Evolutionary conservation across 2,888 invertebrate genomes (phyloP).

Genomic region (Drosophila tanythrix): DNA sequence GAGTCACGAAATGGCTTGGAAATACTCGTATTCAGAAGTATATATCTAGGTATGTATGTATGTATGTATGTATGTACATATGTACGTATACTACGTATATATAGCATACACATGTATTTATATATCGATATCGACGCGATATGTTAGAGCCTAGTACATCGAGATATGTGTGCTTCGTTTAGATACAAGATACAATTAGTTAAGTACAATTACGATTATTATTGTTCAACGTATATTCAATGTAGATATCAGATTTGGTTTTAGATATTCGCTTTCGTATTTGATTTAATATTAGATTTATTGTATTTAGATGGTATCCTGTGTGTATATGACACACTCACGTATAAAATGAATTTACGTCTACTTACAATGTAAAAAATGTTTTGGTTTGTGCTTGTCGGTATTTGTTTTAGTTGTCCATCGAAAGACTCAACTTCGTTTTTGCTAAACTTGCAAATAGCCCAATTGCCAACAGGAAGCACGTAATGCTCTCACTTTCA

Average conservation of each 20-base stretch:
- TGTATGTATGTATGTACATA: constrained; percentile 18
- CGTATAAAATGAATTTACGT: constrained; percentile 76
- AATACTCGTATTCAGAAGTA: constrained; percentile 37
- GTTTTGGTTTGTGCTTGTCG: constrained; percentile 55
- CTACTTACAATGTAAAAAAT: constrained; percentile 77
- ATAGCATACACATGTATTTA: constrained; percentile 24
- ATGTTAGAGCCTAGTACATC: constrained; percentile 58
- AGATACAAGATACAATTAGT: constrained; percentile 75
- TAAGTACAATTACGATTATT: constrained; percentile 78
- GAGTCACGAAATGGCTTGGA: constrained; percentile 53
- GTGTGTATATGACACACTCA: constrained; percentile 42
- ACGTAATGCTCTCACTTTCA: constrained; percentile 34
- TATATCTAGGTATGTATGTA: neutral
- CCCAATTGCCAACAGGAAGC: constrained; percentile 66
- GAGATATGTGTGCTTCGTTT: constrained; percentile 79
- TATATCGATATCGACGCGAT: constrained; percentile 38
- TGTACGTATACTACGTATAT: constrained; percentile 22
- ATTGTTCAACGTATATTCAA: constrained; percentile 77
- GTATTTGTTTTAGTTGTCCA: constrained; percentile 48
- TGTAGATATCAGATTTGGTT: constrained; percentile 56
- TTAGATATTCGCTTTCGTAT: constrained; percentile 36
- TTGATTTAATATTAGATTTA: constrained; percentile 38
- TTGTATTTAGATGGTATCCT: constrained; percentile 53
- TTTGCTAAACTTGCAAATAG: constrained; percentile 53
- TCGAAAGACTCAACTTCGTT: constrained; percentile 25